phyloP scores from a whole-genome alignment of 2,888 invertebrate genomes.

The Kryphioiulus occultus region DNA sequence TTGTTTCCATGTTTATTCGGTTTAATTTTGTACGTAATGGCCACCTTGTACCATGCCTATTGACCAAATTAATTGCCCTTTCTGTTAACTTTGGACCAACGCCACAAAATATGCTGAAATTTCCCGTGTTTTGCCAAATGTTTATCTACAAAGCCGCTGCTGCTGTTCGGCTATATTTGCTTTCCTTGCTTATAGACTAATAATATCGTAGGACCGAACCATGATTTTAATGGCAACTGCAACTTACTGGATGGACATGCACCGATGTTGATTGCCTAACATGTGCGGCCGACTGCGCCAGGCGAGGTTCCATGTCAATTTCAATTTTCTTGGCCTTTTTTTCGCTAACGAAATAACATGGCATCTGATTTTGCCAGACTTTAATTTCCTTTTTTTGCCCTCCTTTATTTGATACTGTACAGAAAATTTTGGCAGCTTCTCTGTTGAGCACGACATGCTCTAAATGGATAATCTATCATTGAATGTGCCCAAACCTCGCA shows the following conservation, averaged over 20 bases:
- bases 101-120: slow-evolving; percentile 14
- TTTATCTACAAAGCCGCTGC: background rate
- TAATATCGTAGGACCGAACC: slow-evolving; percentile 11
- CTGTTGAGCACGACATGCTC: slow-evolving; percentile 23
- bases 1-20: slow-evolving; percentile 17
- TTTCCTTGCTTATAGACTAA: slow-evolving; percentile 2
- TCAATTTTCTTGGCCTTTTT: background rate
- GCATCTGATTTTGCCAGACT: slow-evolving; percentile 23
- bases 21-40: slow-evolving; percentile 23
- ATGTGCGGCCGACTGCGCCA: background rate
- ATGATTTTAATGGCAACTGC: slow-evolving; percentile 12
- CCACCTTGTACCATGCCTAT: slow-evolving; percentile 15
- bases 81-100: slow-evolving; percentile 11
- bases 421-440: slow-evolving; percentile 23
- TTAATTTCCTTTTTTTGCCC: slow-evolving; percentile 23
- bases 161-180: slow-evolving; percentile 14
- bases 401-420: slow-evolving; percentile 16
- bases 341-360: slow-evolving; percentile 16
- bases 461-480: slow-evolving; percentile 23
- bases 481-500: background rate
- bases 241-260: slow-evolving; percentile 10
- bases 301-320: slow-evolving; percentile 23
- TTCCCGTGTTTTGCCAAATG: slow-evolving; percentile 8
- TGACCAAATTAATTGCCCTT: slow-evolving; percentile 17
- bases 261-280: slow-evolving; percentile 3